phyloP scores from a whole-genome alignment of 2,113 vertebrate genomes.

The Colistium nudipinnis region DNA sequence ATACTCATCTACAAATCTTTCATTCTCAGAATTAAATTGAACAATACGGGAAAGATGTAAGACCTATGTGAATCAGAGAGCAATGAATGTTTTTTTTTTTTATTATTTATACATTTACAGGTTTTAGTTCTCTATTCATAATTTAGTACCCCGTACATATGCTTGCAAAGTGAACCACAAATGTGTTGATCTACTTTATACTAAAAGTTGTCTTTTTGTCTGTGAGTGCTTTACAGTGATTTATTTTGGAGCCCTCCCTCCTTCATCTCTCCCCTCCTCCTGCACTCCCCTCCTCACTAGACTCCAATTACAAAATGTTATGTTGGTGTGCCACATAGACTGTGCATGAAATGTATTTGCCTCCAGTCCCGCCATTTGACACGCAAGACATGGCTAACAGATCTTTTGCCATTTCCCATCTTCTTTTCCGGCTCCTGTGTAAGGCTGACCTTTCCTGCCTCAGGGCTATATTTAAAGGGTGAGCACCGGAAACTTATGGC shows the following conservation, averaged over 20 bases:
- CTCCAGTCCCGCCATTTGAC: slow-evolving; percentile 61
- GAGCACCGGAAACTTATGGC: slow-evolving; percentile 66
- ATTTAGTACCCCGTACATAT: slow-evolving; percentile 56
- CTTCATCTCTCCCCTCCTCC: slow-evolving; percentile 11
- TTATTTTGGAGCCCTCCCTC: slow-evolving; percentile 3
- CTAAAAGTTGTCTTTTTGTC: slow-evolving; percentile 4
- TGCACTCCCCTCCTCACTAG: slow-evolving; percentile 19
- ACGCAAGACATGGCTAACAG: slow-evolving; percentile 62
- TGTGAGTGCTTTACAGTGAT: slow-evolving; percentile 15
- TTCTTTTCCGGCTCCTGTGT: slow-evolving; percentile 53
- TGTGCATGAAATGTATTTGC: slow-evolving; percentile 63
- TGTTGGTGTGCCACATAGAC: slow-evolving; percentile 45
- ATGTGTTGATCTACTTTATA: slow-evolving; percentile 18
- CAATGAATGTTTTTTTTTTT: slow-evolving; percentile 45
- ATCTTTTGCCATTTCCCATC: slow-evolving; percentile 66
- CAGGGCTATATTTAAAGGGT: slow-evolving; percentile 75
- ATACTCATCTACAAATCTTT: slow-evolving; percentile 58
- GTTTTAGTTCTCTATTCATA: slow-evolving; percentile 59
- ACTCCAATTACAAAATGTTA: slow-evolving; percentile 50
- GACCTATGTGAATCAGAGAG: slow-evolving; percentile 32
- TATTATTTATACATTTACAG: slow-evolving; percentile 65
- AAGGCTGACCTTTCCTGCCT: slow-evolving; percentile 75
- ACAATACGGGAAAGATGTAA: slow-evolving; percentile 42
- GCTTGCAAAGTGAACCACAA: slow-evolving; percentile 21
- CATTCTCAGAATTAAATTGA: slow-evolving; percentile 55